Base-by-base conservation (phyloP, 1,140 invertebrate species). In the Leptinotarsa texana region DNA sequence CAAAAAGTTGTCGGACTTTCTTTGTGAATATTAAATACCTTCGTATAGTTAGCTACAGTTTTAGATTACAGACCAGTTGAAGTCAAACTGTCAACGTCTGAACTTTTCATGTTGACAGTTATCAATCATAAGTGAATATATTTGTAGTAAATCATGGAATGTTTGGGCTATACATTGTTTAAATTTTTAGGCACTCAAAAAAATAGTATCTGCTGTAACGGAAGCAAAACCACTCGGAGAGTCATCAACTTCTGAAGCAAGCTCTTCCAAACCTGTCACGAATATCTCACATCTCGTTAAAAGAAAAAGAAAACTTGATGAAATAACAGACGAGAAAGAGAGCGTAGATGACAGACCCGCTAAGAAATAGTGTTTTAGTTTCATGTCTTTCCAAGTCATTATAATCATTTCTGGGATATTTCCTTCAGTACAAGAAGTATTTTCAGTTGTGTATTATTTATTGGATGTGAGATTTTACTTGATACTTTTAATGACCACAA, bases 271-370 rank as follows among this genome's bases (percentile, higher is more conserved):
- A 82, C 86, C 88, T 27, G 88, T 86, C 0, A 90, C 88, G 18
- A 89, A 94, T 80, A 94, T 94, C 73, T 92, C 91, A 1, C 92
- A 94, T 83, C 86, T 94, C 27, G 90, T 94, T 24, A 90, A 91
- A 74, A 89, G 92, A 78, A 93, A 93, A 82, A 87, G 91, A 61
- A 92, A 93, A 85, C 83, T 87, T 17, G 89, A 89, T 13, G 89
- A 91, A 21, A 73, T 73, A 33, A 48, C 49, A 5, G 82, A 85
- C 6, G 86, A 87, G 4, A 27, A 78, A 0, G 83, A 84, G 17
- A 17, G 51, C 3, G 84, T 82, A 1, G 82, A 82, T 24, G 80
- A 80, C 11, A 85, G 87, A 4, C 86, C 88, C 0, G 79, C 87
- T 3, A 91, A 91, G 75, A 89, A 88, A 77, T 57, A 42, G 33